Evolutionary conservation across 2,797 vertebrate species (phyloP).

Genomic region (Paguma larvata): DNA sequence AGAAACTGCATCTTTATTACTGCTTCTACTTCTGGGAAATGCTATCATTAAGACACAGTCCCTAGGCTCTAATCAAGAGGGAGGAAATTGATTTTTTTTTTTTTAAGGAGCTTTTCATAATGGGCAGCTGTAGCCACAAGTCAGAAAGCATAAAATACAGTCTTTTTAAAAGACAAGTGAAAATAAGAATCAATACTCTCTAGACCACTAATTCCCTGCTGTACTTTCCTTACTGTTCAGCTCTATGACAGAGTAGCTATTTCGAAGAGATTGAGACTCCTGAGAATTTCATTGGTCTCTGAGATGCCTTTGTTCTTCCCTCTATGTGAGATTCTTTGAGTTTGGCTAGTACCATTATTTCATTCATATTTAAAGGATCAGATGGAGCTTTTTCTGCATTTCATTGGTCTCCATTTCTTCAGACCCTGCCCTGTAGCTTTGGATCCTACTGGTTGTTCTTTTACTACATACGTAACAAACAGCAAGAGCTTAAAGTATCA

Average conservation of each 20-base stretch:
- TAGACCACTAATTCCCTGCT: background rate
- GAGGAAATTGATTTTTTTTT: background rate
- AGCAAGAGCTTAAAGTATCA: background rate
- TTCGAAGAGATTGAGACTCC: background rate
- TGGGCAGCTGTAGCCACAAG: background rate
- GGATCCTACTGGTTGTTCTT: background rate
- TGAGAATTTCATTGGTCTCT: background rate
- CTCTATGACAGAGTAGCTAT: rapidly evolving
- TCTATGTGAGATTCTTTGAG: background rate
- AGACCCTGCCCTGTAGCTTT: background rate
- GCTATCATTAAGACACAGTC: background rate
- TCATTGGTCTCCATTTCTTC: background rate
- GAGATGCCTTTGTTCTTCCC: background rate
- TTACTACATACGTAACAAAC: background rate
- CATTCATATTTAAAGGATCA: background rate
- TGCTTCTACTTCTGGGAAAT: background rate
- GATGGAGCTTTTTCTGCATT: background rate
- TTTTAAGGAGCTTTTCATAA: background rate
- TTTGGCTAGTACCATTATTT: background rate
- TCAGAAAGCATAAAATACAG: slow-evolving; percentile 38
- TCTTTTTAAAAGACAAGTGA: background rate
- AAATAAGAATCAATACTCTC: background rate
- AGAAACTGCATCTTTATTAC: background rate
- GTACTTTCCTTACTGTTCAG: background rate
- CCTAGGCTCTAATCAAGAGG: background rate